phyloP scores from a whole-genome alignment of 2,888 invertebrate species.

The Eupithecia dodoneata region DNA sequence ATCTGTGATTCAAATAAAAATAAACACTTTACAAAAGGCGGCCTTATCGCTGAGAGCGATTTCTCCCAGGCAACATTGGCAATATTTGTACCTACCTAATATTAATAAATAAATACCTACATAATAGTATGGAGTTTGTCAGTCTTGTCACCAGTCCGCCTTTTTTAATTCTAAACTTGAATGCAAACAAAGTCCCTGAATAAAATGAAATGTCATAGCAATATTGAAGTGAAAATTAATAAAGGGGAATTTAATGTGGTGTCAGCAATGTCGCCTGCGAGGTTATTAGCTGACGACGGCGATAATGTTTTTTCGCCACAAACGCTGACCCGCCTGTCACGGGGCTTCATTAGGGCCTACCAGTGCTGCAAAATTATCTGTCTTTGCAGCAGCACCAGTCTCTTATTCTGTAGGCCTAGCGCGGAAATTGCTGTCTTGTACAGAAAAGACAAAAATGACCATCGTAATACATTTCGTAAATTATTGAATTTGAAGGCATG shows the following conservation, averaged over 20 bases:
- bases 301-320: constrained; percentile 53
- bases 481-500: too few species aligned
- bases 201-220: background rate
- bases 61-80: too few species aligned
- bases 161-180: background rate
- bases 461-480: too few species aligned
- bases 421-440: too few species aligned
- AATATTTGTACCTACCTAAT: too few species aligned
- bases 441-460: too few species aligned
- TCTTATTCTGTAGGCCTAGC: background rate
- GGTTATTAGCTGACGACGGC: constrained; percentile 55
- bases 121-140: too few species aligned
- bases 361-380: constrained; percentile 5
- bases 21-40: too few species aligned
- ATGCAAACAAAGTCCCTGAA: background rate
- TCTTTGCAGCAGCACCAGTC: background rate
- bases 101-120: too few species aligned
- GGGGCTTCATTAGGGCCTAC: constrained; percentile 53
- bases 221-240: constrained; percentile 23
- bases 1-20: too few species aligned
- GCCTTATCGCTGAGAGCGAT: too few species aligned
- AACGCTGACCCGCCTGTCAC: constrained; percentile 56
- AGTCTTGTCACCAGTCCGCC: background rate
- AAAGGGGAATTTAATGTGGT: constrained; percentile 29
- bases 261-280: constrained; percentile 49